These are phyloP conservation scores for Semicossyphus pulcher DNA, from an alignment of 2,113 vertebrate species.

Conservation along the genomic window DNA sequence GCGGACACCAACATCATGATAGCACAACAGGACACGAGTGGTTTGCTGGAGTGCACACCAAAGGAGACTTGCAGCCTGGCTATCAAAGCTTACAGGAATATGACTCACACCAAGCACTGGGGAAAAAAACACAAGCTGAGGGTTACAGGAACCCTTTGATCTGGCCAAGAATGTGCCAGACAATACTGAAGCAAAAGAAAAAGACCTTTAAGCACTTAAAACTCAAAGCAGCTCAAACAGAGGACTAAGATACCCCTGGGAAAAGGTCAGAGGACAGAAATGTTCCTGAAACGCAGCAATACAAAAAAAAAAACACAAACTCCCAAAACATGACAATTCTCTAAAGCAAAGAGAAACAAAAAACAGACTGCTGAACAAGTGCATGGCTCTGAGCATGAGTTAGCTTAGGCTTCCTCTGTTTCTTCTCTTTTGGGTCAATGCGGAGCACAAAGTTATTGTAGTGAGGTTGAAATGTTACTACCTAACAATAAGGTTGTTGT, in stretches of 20 bases:
- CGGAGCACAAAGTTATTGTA: too few species aligned
- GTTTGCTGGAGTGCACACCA: background rate
- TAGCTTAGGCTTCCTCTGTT: too few species aligned
- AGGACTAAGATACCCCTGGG: background rate
- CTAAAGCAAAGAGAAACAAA: too few species aligned
- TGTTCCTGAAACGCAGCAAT: background rate
- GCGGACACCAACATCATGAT: background rate
- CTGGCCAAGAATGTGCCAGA: background rate
- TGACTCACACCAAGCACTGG: slow-evolving; percentile 3
- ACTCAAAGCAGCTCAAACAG: background rate
- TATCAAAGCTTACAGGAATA: background rate
- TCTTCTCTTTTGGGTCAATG: too few species aligned
- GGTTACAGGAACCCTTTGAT: background rate
- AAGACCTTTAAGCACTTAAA: background rate
- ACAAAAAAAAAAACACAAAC: too few species aligned
- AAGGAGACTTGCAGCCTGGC: background rate
- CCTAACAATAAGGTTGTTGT: too few species aligned
- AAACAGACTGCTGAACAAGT: too few species aligned
- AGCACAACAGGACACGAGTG: too few species aligned
- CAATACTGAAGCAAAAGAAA: background rate
- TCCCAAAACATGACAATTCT: too few species aligned
- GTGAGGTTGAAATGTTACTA: too few species aligned
- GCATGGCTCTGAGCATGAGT: too few species aligned
- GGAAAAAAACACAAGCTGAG: slow-evolving; percentile 6
- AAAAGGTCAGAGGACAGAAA: background rate